phyloP scores from a whole-genome alignment of 2,888 invertebrate genomes.

The Drosophila anceps region DNA sequence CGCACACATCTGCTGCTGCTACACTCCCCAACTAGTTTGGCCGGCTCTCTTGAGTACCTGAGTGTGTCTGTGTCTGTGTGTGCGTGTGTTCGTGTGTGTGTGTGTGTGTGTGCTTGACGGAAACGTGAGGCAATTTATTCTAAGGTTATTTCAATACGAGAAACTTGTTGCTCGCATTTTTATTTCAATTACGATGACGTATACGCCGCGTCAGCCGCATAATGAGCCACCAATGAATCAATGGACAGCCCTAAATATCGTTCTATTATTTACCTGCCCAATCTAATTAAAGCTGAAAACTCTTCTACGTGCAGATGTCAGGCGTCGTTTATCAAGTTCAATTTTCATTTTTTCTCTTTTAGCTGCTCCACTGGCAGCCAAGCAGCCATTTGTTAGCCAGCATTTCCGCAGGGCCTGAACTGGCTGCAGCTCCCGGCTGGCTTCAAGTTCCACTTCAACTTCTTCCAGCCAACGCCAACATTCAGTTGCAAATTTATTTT shows the following conservation, averaged over 20 bases:
- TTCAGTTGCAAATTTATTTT: conserved; percentile 65
- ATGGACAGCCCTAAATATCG: conserved; percentile 23
- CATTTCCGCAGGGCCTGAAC: conserved; percentile 45
- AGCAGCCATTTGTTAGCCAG: conserved; percentile 38
- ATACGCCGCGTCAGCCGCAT: conserved; percentile 59
- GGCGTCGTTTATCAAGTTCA: conserved; percentile 58
- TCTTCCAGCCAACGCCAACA: conserved; percentile 22
- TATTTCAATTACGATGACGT: conserved; percentile 78
- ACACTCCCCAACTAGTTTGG: conserved; percentile 60
- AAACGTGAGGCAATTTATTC: conserved; percentile 81
- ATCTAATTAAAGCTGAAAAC: conserved; percentile 49
- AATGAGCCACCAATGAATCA: conserved; percentile 70
- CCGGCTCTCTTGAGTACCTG: conserved; percentile 7
- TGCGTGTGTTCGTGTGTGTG: conserved; percentile 22
- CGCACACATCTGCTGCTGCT: conserved; percentile 14
- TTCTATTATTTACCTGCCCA: conserved; percentile 46
- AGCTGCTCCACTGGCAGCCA: conserved; percentile 47
- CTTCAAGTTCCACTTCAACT: background rate
- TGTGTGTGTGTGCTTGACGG: conserved; percentile 55
- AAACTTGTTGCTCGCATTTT: conserved; percentile 76
- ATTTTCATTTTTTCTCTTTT: background rate
- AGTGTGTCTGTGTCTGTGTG: conserved; percentile 25
- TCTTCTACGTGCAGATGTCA: conserved; percentile 51
- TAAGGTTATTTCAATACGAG: conserved; percentile 73
- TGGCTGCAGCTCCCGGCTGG: conserved; percentile 19